These are phyloP conservation scores for Ancistrus triradiatus DNA, from an alignment of 2,113 vertebrate genomes.

Conservation along the genomic window DNA sequence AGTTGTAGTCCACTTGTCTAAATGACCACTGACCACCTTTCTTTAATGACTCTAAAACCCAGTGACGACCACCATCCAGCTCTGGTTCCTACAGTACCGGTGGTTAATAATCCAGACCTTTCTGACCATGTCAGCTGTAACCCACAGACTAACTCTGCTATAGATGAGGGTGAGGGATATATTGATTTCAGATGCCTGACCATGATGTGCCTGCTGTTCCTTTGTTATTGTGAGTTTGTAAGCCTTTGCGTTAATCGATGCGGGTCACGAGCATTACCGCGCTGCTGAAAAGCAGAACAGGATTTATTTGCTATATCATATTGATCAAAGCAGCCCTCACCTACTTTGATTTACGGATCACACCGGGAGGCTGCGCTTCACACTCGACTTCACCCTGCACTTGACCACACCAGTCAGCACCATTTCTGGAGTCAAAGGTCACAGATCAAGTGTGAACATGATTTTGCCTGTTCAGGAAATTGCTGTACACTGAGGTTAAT, in stretches of 20 bases:
- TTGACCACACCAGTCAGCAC: constrained; percentile 37
- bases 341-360: constrained; percentile 40
- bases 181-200: constrained; percentile 32
- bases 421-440: constrained; percentile 26
- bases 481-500: too few relatives aligned
- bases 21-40: too few relatives aligned
- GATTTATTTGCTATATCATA: constrained; percentile 44
- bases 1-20: too few relatives aligned
- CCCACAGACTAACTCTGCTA: constrained; percentile 29
- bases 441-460: constrained; percentile 2
- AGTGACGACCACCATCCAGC: too few relatives aligned
- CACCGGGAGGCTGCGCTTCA: constrained; percentile 13
- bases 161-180: neutral
- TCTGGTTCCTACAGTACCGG: too few relatives aligned
- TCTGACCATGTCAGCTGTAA: neutral
- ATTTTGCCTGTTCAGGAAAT: constrained; percentile 18
- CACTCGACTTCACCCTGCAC: constrained; percentile 30
- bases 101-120: too few relatives aligned
- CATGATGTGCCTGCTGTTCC: constrained; percentile 20
- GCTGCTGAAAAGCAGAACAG: constrained; percentile 36
- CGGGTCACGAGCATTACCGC: constrained; percentile 29
- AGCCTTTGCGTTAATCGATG: constrained; percentile 38
- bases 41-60: too few relatives aligned
- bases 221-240: constrained; percentile 40
- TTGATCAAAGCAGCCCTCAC: constrained; percentile 23